These are phyloP conservation scores for Apostichopus leukothele DNA, from an alignment of 53 echinoderm and acorn worm species.

Conservation along the genomic window DNA sequence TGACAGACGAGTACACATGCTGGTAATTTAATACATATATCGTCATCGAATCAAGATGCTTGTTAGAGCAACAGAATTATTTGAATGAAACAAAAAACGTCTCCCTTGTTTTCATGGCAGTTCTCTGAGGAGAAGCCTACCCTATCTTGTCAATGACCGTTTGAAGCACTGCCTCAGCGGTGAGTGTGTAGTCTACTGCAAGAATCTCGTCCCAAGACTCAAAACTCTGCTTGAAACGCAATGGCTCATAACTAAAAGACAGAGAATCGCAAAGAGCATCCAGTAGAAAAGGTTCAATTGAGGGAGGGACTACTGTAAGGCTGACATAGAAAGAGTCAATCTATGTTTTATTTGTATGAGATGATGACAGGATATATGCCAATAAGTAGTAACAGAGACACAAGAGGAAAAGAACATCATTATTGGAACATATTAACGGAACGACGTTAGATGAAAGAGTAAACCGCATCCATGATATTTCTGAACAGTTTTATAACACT, in stretches of 20 bases:
- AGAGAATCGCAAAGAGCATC: neutral
- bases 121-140: slow-evolving; percentile 20
- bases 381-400: too few species aligned
- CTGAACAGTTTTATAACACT: too few species aligned
- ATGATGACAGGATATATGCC: too few species aligned
- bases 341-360: too few species aligned
- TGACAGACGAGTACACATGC: slow-evolving; percentile 1
- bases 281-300: neutral
- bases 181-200: slow-evolving; percentile 95
- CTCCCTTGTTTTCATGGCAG: neutral
- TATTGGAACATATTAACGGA: too few species aligned
- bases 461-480: too few species aligned
- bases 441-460: too few species aligned
- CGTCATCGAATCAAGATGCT: slow-evolving; percentile 9
- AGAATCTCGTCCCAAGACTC: slow-evolving; percentile 92
- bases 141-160: slow-evolving; percentile 81
- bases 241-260: slow-evolving; percentile 80
- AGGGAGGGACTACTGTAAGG: too few species aligned
- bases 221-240: slow-evolving; percentile 96
- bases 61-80: slow-evolving; percentile 4
- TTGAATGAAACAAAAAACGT: neutral
- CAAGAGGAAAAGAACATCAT: too few species aligned
- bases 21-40: neutral
- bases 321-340: too few species aligned
- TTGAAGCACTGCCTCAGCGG: slow-evolving; percentile 91